These are phyloP conservation scores for Brachionus angularis DNA, from an alignment of 1,140 invertebrate genomes.

Conservation along the genomic window DNA sequence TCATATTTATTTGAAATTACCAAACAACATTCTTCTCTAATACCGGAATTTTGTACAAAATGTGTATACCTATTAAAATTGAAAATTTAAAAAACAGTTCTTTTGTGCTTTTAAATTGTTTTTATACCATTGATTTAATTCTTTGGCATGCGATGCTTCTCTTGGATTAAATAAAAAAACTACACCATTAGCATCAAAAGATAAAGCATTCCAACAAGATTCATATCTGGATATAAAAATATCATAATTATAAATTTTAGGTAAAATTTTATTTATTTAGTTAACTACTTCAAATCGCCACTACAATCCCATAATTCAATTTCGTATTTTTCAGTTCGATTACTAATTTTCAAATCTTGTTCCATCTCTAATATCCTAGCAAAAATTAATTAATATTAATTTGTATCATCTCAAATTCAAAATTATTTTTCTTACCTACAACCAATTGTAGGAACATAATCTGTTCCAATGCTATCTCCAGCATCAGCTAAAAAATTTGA, in stretches of 20 bases:
- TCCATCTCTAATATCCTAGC: slow-evolving; percentile 57
- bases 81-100: neutral
- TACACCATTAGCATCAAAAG: slow-evolving; percentile 67
- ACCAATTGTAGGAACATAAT: slow-evolving; percentile 67
- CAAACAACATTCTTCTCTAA: slow-evolving; percentile 54
- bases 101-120: neutral
- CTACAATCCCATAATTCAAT: slow-evolving; percentile 71
- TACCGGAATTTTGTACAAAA: slow-evolving; percentile 63
- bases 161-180: slow-evolving; percentile 70
- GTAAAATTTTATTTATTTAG: neutral
- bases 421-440: slow-evolving; percentile 54
- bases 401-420: neutral
- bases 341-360: slow-evolving; percentile 54
- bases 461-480: slow-evolving; percentile 62
- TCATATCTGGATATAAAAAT: slow-evolving; percentile 64
- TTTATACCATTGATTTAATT: slow-evolving; percentile 66
- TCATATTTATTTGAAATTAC: slow-evolving; percentile 53
- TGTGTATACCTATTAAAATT: slow-evolving; percentile 63
- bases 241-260: slow-evolving; percentile 22
- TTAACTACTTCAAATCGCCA: slow-evolving; percentile 64
- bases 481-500: slow-evolving; percentile 67
- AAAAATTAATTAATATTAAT: slow-evolving; percentile 69
- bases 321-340: slow-evolving; percentile 60
- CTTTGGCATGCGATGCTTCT: slow-evolving; percentile 61
- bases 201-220: slow-evolving; percentile 72